Percentiles rank a stretch among this genome's conserved stretches.
Evolutionary conservation across 2,797 vertebrate genomes (phyloP).

Genomic region (Acipenser ruthenus): DNA sequence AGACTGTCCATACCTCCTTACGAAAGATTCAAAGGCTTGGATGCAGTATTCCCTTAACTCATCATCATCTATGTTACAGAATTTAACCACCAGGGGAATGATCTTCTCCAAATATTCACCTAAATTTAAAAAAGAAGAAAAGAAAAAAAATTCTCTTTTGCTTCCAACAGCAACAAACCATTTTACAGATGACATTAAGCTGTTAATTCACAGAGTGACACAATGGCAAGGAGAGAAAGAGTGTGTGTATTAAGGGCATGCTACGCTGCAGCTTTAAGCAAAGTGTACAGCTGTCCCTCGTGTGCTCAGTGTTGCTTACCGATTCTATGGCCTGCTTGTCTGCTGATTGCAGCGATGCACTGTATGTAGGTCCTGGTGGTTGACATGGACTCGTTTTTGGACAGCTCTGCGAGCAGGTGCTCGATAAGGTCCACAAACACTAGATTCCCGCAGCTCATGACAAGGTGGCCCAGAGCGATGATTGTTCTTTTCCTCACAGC

Average conservation of each 20-base stretch:
- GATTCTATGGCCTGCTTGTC: conserved; percentile 95
- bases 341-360: conserved; percentile 96
- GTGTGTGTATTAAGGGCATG: conserved; percentile 11
- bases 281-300: not conserved
- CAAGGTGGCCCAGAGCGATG: conserved; percentile 96
- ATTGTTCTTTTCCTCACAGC: conserved; percentile 94
- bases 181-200: conserved; percentile 11
- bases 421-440: conserved; percentile 98
- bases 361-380: conserved; percentile 98
- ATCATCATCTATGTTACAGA: conserved; percentile 95
- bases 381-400: conserved; percentile 96
- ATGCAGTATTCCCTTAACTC: conserved; percentile 97
- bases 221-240: not conserved
- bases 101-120: conserved; percentile 94
- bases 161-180: not conserved
- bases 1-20: conserved; percentile 72
- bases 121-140: conserved; percentile 36
- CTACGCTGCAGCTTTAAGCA: not conserved
- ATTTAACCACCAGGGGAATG: conserved; percentile 95
- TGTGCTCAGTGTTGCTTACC: conserved; percentile 60
- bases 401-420: conserved; percentile 90
- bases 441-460: conserved; percentile 96
- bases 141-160: conserved; percentile 7
- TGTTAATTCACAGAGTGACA: conserved; percentile 9
- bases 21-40: conserved; percentile 98